Base-by-base conservation (phyloP, 37 sponge, comb jelly and placozoan species). In the Ianthella basta region DNA sequence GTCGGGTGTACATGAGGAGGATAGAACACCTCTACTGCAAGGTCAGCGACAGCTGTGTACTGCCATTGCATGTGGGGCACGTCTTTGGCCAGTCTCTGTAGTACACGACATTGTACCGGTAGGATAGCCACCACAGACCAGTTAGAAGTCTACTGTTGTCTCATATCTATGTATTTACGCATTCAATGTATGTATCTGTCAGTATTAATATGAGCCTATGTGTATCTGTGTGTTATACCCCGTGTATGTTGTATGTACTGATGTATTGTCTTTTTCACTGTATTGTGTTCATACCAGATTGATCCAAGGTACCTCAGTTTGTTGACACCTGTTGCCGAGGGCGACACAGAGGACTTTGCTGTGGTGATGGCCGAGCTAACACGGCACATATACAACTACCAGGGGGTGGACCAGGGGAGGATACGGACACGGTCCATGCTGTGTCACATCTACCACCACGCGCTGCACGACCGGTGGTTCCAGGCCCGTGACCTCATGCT, bases 11-110 rank as follows among this genome's bases (percentile, higher is more conserved):
- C 85, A 88, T 95, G 27, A 74, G 89, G 15, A 89, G 83, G 33
- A 95, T 98, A 23, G 98, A 98, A 41, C 98, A 98, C 59, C 86
- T 93, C 40, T 98, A 98, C 82, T 98, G 93, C 88, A 98, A 98
- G 94, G 97, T 94, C 56, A 60, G 57, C 44, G 3, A 3, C 8
- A 8, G 50, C 50, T 44, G 50, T 8, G 8, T 44, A 67, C 25
- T 14, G 82, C 60, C 1, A 12, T 27, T n/a, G n/a, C n/a, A n/a
- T n/a, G n/a, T n/a, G n/a, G n/a, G n/a, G n/a, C n/a, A n/a, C n/a
- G n/a, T n/a, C n/a, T n/a, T n/a, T n/a, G n/a, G n/a, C n/a, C n/a
- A n/a, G n/a, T n/a, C n/a, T n/a, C n/a, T n/a, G n/a, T n/a, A n/a
- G n/a, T n/a, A n/a, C n/a, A n/a, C n/a, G n/a, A n/a, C n/a, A n/a